Base-by-base conservation (phyloP, 1,140 invertebrate species). In the Tyrophagus putrescentiae region DNA sequence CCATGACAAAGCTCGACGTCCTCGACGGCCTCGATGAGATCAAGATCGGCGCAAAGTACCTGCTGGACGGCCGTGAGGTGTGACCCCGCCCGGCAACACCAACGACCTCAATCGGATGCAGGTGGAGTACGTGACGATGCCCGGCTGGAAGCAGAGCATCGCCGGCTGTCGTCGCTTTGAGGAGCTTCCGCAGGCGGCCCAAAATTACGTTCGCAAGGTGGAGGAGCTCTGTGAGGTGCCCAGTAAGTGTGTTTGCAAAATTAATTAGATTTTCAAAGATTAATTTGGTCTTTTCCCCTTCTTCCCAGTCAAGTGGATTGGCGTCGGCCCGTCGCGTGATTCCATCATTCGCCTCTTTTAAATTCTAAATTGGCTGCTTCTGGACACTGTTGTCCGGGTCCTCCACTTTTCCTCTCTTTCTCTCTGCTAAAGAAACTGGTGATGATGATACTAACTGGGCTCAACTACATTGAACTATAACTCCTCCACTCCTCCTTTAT, bases 1-100 rank as follows among this genome's bases (percentile, higher is more conserved):
- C 91, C 68, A 68, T 99, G 36, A 99, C 95, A 0, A 99, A 99
- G 73, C 72, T 99, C 56, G 96, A 99, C 71, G 94, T 99, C 65
- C 74, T 99, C 62, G 95, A 98, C 73, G 82, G 79, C 1, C 79
- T 98, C 66, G 73, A 84, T 28, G 86, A 95, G 72, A 82, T 97
- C 33, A 90, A 94, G 75, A 78, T 97, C 52, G 88, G 83, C 54
- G 71, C 83, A 25, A 74, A 73, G 0, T 96, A 96, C 70, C 69
- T 68, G 53, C 71, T 87, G 27, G 81, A 94, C 71, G 91, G 89
- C 25, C 80, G 88, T 67, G 77, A 76, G 62, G 60, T 3, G 52
- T 65, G 57, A 66, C 53, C 42, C 75, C 76, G 63, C 77, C 78
- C 75, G 76, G 76, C 28, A 70, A 69, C 60, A 71, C 73, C 28